Conservation (phyloP, 2,888 invertebrate species). For the Cheiracanthium punctorium region DNA sequence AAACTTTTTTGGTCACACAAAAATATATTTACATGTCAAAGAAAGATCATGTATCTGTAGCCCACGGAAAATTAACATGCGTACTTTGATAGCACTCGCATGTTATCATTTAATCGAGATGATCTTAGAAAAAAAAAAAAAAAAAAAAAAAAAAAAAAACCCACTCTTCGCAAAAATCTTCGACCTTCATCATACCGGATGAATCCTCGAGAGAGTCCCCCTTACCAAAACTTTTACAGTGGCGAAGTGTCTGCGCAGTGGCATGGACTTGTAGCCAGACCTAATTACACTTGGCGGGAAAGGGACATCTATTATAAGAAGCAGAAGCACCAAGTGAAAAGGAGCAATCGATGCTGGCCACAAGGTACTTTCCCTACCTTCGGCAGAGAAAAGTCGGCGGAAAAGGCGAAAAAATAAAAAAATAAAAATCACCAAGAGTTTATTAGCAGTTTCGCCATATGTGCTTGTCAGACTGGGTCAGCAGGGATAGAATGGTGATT, state of each 20-base stretch:
- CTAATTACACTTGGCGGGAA: slow-evolving; percentile 59
- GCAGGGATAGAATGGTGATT: slow-evolving; percentile 16
- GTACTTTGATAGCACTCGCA: no score
- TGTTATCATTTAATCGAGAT: no score
- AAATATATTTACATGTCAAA: no score
- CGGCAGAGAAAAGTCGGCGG: neutral
- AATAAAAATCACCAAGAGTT: slow-evolving; percentile 14
- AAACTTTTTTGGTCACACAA: no score
- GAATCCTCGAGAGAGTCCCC: neutral
- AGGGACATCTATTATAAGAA: slow-evolving; percentile 63
- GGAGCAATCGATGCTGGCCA: slow-evolving; percentile 61
- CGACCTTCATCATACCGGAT: neutral
- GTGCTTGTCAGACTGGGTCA: slow-evolving; percentile 20
- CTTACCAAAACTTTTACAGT: neutral
- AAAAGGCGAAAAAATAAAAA: no score
- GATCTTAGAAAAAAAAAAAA: no score
- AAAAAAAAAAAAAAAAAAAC: no score
- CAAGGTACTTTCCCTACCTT: slow-evolving; percentile 54
- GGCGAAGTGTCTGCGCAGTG: slow-evolving; percentile 31
- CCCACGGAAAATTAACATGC: no score
- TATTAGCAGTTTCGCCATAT: slow-evolving; percentile 39
- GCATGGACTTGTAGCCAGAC: slow-evolving; percentile 28
- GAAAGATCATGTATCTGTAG: no score
- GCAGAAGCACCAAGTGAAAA: slow-evolving; percentile 52
- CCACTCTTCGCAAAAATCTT: no score